These are phyloP conservation scores for Hydractinia symbiolongicarpus DNA, from an alignment of 30 jellyfish, hydroid and myxozoan genomes.

Conservation along the genomic window DNA sequence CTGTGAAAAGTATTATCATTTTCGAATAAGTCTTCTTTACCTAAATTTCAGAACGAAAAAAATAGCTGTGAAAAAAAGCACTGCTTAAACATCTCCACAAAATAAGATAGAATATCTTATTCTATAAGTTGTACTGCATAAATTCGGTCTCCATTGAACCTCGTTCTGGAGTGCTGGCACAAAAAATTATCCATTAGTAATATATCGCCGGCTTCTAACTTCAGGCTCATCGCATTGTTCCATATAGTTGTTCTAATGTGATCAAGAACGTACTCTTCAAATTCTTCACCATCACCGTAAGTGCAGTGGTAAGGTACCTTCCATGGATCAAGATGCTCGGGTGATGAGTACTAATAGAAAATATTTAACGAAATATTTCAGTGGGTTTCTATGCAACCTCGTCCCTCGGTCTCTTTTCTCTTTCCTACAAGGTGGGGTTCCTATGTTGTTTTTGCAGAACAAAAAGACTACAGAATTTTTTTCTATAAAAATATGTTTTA, in stretches of 20 bases:
- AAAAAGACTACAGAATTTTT: no score
- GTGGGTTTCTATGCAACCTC: no score
- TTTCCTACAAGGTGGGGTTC: no score
- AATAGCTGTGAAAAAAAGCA: no score
- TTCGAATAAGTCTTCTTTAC: no score
- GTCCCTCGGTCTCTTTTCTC: no score
- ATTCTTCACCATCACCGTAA: conserved; percentile 48
- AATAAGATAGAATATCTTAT: background rate
- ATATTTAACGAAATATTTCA: background rate
- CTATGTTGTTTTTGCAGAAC: no score
- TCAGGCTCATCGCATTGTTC: conserved; percentile 26
- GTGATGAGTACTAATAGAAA: background rate
- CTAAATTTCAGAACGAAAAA: no score
- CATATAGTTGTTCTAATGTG: conserved; percentile 30
- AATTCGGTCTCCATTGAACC: conserved; percentile 29
- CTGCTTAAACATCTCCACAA: no score
- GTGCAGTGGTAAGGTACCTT: conserved; percentile 32
- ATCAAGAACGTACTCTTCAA: conserved; percentile 22
- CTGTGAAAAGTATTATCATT: no score
- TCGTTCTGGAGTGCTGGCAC: conserved; percentile 31
- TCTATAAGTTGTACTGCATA: conserved; percentile 6
- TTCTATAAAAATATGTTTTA: no score
- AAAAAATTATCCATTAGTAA: conserved; percentile 22
- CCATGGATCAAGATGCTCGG: background rate
- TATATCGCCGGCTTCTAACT: conserved; percentile 30